Base-by-base conservation (phyloP, 2,888 invertebrate species). In the Osmoderma eremita region DNA sequence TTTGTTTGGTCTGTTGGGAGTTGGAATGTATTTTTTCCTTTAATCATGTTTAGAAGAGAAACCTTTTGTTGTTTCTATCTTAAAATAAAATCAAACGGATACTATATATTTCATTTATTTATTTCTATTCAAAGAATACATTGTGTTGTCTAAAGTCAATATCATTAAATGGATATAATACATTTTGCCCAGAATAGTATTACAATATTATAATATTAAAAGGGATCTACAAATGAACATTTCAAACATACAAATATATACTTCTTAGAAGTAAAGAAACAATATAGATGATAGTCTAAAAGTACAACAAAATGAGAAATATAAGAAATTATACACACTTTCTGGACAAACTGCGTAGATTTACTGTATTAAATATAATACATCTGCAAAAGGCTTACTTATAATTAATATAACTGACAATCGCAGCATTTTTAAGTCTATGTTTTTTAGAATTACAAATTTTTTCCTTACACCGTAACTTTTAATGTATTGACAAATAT, bases 41-140 rank as follows among this genome's bases (percentile, higher is more conserved):
- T n/a, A n/a, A n/a, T n/a, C n/a, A n/a, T n/a, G n/a, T n/a, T n/a
- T n/a, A n/a, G 30, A 10, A 30, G 6, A 6, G 5, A 3, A 3
- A 6, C 10, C 10, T 30, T 30, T 24, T 5, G 5, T 24, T 24
- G 3, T 5, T 5, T 24, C 10, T 30, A 30, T 48, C 24, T 12
- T 6, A 13, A 30, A 56, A 56, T 56, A 20, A 56, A 41, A 41
- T 56, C 12, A n/a, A 20, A 20, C 6, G 6, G 41, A 30, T 45
- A 67, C 67, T 67, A 69, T 69, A 68, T 72, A 67, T 71, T 72
- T 75, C 71, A 73, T 71, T 74, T 73, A 73, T 77, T 81, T 80
- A 81, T 81, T 81, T 82, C 82, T 82, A 82, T 80, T 81, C 80
- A 82, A 82, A 82, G 82, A 82, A 82, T 82, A 82, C 82, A 82